Percentiles rank a stretch among this genome's conserved stretches.
These are phyloP conservation scores for Euglossa dilemma DNA, from an alignment of 1,140 invertebrate species.

Conservation along the genomic window DNA sequence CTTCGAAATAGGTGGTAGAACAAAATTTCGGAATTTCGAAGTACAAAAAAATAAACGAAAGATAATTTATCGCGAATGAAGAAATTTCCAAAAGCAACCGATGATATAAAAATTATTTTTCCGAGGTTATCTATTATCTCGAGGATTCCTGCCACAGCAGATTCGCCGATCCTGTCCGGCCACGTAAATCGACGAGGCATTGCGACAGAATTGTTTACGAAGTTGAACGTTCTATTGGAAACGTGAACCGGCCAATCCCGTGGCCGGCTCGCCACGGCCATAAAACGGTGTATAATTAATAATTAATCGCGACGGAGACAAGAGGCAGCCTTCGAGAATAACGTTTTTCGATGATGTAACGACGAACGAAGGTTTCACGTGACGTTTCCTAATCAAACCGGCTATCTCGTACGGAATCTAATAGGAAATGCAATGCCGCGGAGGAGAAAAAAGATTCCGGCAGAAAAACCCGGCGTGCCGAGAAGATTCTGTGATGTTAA, in stretches of 20 bases:
- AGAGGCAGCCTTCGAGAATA: conserved; percentile 12
- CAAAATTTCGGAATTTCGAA: too few species aligned
- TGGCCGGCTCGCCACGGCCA: neutral
- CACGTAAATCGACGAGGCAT: neutral
- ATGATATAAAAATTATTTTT: too few species aligned
- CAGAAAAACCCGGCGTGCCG: neutral
- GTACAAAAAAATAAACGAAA: too few species aligned
- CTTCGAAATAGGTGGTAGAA: too few species aligned
- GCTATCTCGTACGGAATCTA: neutral
- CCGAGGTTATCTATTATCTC: too few species aligned
- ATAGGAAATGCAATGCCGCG: neutral
- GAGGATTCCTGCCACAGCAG: too few species aligned
- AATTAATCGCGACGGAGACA: neutral
- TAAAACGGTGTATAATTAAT: neutral
- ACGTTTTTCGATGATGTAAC: conserved; percentile 25
- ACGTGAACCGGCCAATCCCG: neutral
- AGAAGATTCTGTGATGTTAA: neutral
- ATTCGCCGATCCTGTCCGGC: too few species aligned
- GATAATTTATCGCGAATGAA: too few species aligned
- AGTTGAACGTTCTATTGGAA: conserved; percentile 4
- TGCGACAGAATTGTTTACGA: neutral
- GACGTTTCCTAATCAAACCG: neutral
- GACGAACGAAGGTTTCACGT: conserved; percentile 1
- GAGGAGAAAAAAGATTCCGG: neutral
- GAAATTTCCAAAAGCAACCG: too few species aligned